A percentile compares a stretch with the other conserved stretches of the same genome.
phyloP scores from a whole-genome alignment of 1,140 invertebrate species.

The Drosophila truncata region DNA sequence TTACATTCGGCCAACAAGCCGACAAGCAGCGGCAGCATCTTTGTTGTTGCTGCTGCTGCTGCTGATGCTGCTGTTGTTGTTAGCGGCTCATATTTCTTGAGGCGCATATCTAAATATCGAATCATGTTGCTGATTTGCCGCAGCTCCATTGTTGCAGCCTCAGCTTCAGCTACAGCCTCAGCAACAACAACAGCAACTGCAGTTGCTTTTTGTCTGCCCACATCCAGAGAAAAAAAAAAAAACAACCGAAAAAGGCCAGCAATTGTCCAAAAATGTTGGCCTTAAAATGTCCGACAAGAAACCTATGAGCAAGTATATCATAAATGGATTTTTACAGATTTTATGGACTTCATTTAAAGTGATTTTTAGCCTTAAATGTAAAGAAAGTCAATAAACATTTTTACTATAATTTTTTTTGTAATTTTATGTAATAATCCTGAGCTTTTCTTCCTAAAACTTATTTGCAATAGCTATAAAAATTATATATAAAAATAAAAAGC shows the following conservation, averaged over 20 bases:
- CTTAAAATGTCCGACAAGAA: neutral
- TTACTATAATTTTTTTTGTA: neutral
- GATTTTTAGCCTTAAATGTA: neutral
- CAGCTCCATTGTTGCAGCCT: constrained; percentile 65
- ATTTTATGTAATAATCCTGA: neutral
- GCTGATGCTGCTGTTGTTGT: constrained; percentile 54
- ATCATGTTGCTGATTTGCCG: constrained; percentile 81
- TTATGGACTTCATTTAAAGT: neutral
- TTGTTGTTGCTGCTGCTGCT: constrained; percentile 51
- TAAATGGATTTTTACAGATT: neutral
- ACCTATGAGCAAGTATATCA: neutral
- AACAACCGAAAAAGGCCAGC: constrained; percentile 3
- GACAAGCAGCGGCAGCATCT: constrained; percentile 62
- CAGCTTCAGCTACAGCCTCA: constrained; percentile 12
- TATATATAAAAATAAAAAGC: too few relatives aligned
- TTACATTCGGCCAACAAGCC: constrained; percentile 67
- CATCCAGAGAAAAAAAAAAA: constrained; percentile 7
- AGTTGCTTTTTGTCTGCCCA: constrained; percentile 14
- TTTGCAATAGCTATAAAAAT: too few relatives aligned
- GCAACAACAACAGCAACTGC: constrained; percentile 11
- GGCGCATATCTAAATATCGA: constrained; percentile 82
- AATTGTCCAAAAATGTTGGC: constrained; percentile 11
- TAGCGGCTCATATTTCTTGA: constrained; percentile 82
- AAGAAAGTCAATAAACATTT: neutral
- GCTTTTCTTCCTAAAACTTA: too few relatives aligned